Evolutionary conservation across 2,888 invertebrate species (phyloP).

Genomic region (Eupithecia dodoneata): DNA sequence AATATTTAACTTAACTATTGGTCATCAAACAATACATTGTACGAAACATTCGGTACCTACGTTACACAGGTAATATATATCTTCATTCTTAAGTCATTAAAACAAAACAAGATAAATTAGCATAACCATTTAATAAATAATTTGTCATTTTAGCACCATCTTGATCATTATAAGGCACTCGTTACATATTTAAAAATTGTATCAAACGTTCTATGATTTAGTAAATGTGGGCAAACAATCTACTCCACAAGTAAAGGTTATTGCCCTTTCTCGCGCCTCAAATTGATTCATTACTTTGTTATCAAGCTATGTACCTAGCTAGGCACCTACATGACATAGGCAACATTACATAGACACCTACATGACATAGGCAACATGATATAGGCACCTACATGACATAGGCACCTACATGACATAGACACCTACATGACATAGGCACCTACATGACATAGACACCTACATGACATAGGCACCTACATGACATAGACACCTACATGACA

Average conservation of each 20-base stretch:
- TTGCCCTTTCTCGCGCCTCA: background rate
- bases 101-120: background rate
- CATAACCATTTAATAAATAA: background rate
- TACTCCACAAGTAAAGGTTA: background rate
- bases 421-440: too few species aligned
- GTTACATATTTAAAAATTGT: background rate
- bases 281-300: background rate
- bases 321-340: too few species aligned
- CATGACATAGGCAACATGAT: too few species aligned
- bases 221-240: background rate
- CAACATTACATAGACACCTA: too few species aligned
- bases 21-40: background rate
- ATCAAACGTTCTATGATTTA: background rate
- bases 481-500: too few species aligned
- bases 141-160: background rate
- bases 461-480: too few species aligned
- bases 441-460: too few species aligned
- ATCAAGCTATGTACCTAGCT: background rate
- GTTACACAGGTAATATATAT: background rate
- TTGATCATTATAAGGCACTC: background rate
- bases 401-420: too few species aligned
- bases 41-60: background rate
- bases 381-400: too few species aligned
- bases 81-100: background rate
- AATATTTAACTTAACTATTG: background rate